Evolutionary conservation across 2,888 invertebrate species (phyloP).

Genomic region (Leptinotarsa tumamoca): DNA sequence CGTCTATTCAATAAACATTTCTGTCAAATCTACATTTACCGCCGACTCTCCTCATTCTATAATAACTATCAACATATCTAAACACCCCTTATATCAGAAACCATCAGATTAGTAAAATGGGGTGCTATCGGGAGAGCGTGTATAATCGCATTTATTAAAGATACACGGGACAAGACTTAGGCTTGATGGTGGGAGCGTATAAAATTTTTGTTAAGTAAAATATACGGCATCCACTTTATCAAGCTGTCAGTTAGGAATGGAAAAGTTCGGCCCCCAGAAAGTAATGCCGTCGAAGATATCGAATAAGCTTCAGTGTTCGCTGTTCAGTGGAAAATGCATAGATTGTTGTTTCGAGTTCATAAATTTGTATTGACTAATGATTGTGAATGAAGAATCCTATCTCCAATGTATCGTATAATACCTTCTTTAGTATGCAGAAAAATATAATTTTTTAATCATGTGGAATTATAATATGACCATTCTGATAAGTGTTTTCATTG

Average conservation of each 20-base stretch:
- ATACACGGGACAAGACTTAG: conserved; percentile 51
- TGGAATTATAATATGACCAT: too few relatives aligned
- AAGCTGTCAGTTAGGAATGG: conserved; percentile 59
- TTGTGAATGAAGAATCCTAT: background rate
- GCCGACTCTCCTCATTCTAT: too few relatives aligned
- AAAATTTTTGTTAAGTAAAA: conserved; percentile 62
- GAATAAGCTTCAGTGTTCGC: conserved; percentile 12
- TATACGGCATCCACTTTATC: conserved; percentile 64
- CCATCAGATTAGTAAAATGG: conserved; percentile 40
- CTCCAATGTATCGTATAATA: too few relatives aligned
- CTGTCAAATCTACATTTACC: too few relatives aligned
- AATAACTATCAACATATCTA: background rate
- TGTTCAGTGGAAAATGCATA: background rate
- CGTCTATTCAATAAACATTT: too few relatives aligned
- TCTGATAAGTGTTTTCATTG: too few relatives aligned
- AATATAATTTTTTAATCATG: too few relatives aligned
- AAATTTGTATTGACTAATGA: background rate
- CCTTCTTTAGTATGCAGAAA: too few relatives aligned
- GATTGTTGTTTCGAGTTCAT: background rate
- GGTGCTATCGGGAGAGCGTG: conserved; percentile 39
- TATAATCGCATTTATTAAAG: conserved; percentile 55
- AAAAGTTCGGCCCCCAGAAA: conserved; percentile 51
- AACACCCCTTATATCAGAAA: conserved; percentile 20
- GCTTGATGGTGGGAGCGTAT: conserved; percentile 50
- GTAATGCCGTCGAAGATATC: conserved; percentile 49